Evolutionary conservation across 2,888 invertebrate genomes (phyloP).

Genomic region (Sialis lutaria): DNA sequence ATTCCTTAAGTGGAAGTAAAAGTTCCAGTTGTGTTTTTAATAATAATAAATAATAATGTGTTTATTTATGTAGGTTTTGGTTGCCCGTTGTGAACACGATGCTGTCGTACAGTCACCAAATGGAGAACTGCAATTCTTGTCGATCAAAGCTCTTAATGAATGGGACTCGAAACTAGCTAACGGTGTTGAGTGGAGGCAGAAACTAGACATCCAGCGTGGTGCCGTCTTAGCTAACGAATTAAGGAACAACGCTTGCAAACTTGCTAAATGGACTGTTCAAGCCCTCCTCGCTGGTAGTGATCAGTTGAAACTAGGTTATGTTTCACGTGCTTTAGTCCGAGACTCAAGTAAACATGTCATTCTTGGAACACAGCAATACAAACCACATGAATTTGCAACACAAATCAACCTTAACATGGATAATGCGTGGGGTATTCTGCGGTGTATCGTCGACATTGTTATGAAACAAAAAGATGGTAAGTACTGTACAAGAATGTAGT

Average conservation of each 20-base stretch:
- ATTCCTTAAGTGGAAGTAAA: background rate
- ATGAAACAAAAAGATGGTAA: constrained; percentile 91
- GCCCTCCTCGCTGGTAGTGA: constrained; percentile 90
- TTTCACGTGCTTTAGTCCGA: constrained; percentile 83
- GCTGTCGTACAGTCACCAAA: constrained; percentile 77
- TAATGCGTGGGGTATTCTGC: constrained; percentile 96
- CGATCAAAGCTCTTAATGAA: constrained; percentile 95
- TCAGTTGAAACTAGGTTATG: constrained; percentile 97
- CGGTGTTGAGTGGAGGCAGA: constrained; percentile 97
- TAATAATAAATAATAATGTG: background rate
- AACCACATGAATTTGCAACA: constrained; percentile 94
- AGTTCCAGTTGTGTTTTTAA: background rate
- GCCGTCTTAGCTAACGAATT: constrained; percentile 97
- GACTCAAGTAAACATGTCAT: constrained; percentile 95
- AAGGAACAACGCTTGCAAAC: constrained; percentile 97
- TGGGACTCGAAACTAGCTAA: constrained; percentile 96
- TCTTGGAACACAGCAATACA: constrained; percentile 93
- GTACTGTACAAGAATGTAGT: constrained; percentile 8
- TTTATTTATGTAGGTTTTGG: constrained; percentile 37
- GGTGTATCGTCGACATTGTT: constrained; percentile 92
- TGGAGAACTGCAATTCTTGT: constrained; percentile 80
- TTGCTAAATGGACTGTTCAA: constrained; percentile 98
- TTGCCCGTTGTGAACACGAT: constrained; percentile 94
- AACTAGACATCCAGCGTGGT: constrained; percentile 92
- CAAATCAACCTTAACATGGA: constrained; percentile 99